A percentile compares a stretch with the other conserved stretches of the same genome.
Evolutionary conservation across 92 coral and sea anemone species (phyloP).

Genomic region (Virgularia gustaviana): DNA sequence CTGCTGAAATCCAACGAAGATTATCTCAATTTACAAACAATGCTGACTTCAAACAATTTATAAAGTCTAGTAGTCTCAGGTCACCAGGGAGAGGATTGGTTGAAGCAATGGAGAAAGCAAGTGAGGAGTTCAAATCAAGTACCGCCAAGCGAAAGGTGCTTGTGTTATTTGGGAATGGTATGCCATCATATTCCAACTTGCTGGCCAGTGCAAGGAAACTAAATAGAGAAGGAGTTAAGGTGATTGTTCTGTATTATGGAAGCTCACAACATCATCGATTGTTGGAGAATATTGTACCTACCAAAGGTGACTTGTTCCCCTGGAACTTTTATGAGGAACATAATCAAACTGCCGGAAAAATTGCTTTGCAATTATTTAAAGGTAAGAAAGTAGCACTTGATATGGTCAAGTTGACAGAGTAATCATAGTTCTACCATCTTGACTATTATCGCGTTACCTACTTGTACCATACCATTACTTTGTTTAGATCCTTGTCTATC

Average conservation of each 20-base stretch:
- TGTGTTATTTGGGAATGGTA: slow-evolving; percentile 11
- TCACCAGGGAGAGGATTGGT: slow-evolving; percentile 25
- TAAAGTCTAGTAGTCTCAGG: not conserved
- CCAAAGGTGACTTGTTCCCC: slow-evolving; percentile 2
- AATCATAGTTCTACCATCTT: too few species aligned
- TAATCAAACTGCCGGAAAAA: not conserved
- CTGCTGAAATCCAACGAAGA: slow-evolving; percentile 36
- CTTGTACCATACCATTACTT: not conserved
- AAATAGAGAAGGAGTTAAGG: slow-evolving; percentile 5
- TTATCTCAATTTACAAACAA: slow-evolving; percentile 34
- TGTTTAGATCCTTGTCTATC: slow-evolving; percentile 86
- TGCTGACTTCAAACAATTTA: slow-evolving; percentile 32
- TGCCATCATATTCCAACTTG: slow-evolving; percentile 1
- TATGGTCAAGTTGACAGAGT: too few species aligned
- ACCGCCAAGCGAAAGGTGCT: slow-evolving; percentile 13
- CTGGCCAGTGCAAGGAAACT: not conserved
- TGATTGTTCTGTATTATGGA: slow-evolving; percentile 23
- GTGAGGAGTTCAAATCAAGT: slow-evolving; percentile 23
- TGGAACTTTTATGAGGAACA: not conserved
- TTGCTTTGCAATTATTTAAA: slow-evolving; percentile 30
- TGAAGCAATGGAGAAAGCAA: slow-evolving; percentile 26
- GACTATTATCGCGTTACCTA: not conserved
- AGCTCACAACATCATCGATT: not conserved
- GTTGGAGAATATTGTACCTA: slow-evolving; percentile 1
- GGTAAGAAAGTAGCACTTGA: too few species aligned